Base-by-base conservation (phyloP, 1,140 invertebrate species). In the Eciton burchellii region DNA sequence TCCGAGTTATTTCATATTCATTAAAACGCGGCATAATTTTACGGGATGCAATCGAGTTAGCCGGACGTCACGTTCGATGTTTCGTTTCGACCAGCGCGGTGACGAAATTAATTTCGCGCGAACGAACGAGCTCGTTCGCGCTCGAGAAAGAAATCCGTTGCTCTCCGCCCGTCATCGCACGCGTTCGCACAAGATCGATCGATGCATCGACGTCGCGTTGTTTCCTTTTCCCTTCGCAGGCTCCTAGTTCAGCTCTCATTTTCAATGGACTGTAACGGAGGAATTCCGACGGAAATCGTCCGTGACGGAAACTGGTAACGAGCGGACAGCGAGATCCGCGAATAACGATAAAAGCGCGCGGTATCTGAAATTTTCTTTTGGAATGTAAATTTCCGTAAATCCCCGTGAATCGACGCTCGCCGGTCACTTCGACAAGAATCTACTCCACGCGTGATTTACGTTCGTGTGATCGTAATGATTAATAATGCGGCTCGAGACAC, bases 1-100 rank as follows among this genome's bases (percentile, higher is more conserved):
- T 57, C 6, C 41, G 74, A 54, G 63, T 79, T 79, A 68, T 79
- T 70, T 79, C n/a, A 70, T 79, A 70, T 79, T 79, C 74, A 79
- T 79, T 79, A 70, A 79, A 79, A 57, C 24, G 1, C 43, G 11
- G 11, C 66, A 68, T 70, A 70, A 79, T 79, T 79, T 79, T 24
- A 79, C 43, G 12, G 12, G 66, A 77, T 56, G 21, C 24, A 79
- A 70, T 79, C 62, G 19, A 56, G 35, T 79, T 79, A n/a, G 45
- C 9, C n/a, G 11, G 52, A 24, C 16, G 24, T 65, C 54, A 66
- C 8, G 6, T 54, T 52, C 14, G n/a, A 52, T 9, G 21, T n/a
- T 47, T 26, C 35, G 12, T 43, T 66, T 54, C 16, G 12, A 8
- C 16, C n/a, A 66, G 9, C 16, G n/a, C 35, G 35, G 35, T 6